Evolutionary conservation across 2,797 vertebrate species (phyloP).

Genomic region (Sciaenops ocellatus): DNA sequence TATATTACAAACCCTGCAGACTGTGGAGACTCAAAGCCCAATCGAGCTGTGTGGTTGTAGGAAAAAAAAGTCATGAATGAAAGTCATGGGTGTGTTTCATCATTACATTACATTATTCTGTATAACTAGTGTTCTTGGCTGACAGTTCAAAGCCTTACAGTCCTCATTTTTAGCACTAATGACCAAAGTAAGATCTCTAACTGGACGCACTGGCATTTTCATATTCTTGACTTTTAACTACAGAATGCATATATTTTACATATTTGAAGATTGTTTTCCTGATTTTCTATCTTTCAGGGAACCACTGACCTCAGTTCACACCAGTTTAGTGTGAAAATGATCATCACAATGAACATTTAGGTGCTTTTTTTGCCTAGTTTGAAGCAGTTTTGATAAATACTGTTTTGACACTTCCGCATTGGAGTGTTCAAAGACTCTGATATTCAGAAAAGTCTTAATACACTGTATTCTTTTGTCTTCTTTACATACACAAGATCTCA

Average conservation of each 20-base stretch:
- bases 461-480: not conserved
- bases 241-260: not conserved
- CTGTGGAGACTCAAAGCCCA: slow-evolving; percentile 44
- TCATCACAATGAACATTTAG: slow-evolving; percentile 1
- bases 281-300: not conserved
- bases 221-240: not conserved
- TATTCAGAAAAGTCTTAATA: not conserved
- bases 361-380: not conserved
- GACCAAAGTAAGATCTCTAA: not conserved
- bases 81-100: slow-evolving; percentile 9
- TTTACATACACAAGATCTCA: not conserved
- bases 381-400: not conserved
- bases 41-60: slow-evolving; percentile 59
- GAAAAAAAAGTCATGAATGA: slow-evolving; percentile 23
- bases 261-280: not conserved
- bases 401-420: not conserved
- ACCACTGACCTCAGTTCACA: not conserved
- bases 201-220: not conserved
- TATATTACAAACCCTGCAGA: slow-evolving; percentile 32
- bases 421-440: not conserved
- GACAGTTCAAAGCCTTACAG: not conserved
- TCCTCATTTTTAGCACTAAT: not conserved
- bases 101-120: not conserved
- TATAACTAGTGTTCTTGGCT: not conserved
- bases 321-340: not conserved